A percentile compares a stretch with the other conserved stretches of the same genome.
phyloP scores from a whole-genome alignment of 64 coral and sea anemone species.

The Dendronephthya gigantea region DNA sequence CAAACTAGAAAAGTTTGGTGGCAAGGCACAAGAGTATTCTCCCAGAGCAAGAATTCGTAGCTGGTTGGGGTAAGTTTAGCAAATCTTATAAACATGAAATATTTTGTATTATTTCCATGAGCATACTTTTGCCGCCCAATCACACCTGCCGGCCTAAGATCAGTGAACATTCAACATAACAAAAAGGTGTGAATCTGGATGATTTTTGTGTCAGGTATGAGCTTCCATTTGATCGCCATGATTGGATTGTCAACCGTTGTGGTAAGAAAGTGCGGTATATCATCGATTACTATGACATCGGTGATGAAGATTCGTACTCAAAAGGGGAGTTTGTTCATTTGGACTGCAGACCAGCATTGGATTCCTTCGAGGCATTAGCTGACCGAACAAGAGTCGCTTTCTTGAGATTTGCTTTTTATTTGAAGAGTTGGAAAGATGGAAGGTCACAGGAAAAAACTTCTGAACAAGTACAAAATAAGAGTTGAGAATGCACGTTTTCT shows the following conservation, averaged over 20 bases:
- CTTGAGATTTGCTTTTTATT: slow-evolving; percentile 72
- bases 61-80: slow-evolving; percentile 69
- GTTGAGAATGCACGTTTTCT: not conserved
- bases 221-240: slow-evolving; percentile 92
- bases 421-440: slow-evolving; percentile 59
- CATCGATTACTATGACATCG: slow-evolving; percentile 98
- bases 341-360: slow-evolving; percentile 81
- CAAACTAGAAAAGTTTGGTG: slow-evolving; percentile 67
- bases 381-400: slow-evolving; percentile 83
- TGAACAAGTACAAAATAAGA: not conserved
- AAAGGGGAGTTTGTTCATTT: slow-evolving; percentile 81
- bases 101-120: too few relatives aligned
- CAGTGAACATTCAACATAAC: too few relatives aligned
- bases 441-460: not conserved
- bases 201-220: slow-evolving; percentile 53
- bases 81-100: too few relatives aligned
- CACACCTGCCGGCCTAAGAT: too few relatives aligned
- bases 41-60: slow-evolving; percentile 89
- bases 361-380: slow-evolving; percentile 65
- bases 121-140: too few relatives aligned
- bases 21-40: slow-evolving; percentile 86
- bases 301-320: slow-evolving; percentile 89
- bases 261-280: slow-evolving; percentile 80
- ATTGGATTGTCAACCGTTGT: slow-evolving; percentile 89
- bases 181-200: not conserved